These are phyloP conservation scores for Trichopoda pennipes DNA, from an alignment of 2,888 invertebrate species.

Conservation along the genomic window DNA sequence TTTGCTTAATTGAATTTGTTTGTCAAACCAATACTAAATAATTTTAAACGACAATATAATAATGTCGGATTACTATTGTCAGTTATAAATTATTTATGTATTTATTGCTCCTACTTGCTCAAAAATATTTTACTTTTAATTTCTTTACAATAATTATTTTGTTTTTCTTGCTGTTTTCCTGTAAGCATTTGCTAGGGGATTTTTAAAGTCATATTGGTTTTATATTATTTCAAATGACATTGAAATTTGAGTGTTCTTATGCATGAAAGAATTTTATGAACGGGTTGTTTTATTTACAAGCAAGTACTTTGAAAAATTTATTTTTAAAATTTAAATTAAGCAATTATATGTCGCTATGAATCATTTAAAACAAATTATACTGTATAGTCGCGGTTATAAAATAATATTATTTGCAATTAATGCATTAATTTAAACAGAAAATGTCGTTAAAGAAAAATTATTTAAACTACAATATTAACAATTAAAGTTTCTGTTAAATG, in stretches of 20 bases:
- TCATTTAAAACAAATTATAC: neutral
- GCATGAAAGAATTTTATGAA: constrained; percentile 29
- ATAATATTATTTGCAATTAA: constrained; percentile 11
- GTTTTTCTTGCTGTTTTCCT: constrained; percentile 12
- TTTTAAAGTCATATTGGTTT: constrained; percentile 20
- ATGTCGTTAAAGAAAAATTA: constrained; percentile 12
- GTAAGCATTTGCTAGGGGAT: constrained; percentile 3
- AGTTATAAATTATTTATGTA: constrained; percentile 60
- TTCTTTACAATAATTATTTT: constrained; percentile 6
- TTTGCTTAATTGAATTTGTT: constrained; percentile 5
- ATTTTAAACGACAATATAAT: constrained; percentile 51
- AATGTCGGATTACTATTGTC: constrained; percentile 55
- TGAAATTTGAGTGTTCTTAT: constrained; percentile 48
- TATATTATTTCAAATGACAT: constrained; percentile 43
- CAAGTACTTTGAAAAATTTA: neutral
- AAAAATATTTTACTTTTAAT: neutral
- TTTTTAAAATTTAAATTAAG: neutral
- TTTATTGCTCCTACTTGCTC: neutral
- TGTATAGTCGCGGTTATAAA: constrained; percentile 17
- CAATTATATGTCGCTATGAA: neutral
- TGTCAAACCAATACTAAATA: constrained; percentile 6
- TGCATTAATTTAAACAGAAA: constrained; percentile 9
- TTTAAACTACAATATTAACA: constrained; percentile 13
- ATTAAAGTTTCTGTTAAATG: neutral
- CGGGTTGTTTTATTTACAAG: neutral